Base-by-base conservation (phyloP, 1,140 invertebrate genomes). In the Apocrypta bakeri region DNA sequence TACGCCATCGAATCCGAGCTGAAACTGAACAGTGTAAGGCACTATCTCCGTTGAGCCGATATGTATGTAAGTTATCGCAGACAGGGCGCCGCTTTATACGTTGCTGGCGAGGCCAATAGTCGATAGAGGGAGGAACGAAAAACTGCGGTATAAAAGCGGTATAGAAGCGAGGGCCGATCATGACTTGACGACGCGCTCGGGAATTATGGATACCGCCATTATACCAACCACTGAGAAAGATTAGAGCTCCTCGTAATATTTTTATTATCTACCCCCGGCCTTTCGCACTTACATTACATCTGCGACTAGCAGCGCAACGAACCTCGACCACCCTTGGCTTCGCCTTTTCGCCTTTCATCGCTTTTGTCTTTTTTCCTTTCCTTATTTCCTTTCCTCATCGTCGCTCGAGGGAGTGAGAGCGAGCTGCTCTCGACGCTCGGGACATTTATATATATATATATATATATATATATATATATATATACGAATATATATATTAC, bases 141-240 rank as follows among this genome's bases (percentile, higher is more conserved):
- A 64, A 25, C 72, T 56, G 31, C 17, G 71, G 42, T 21, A 48
- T 72, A 31, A 0, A 17, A 72, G 42, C 61, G 17, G n/a, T n/a
- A n/a, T n/a, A n/a, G n/a, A n/a, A n/a, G 27, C 66, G 1, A n/a
- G 14, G 48, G 6, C 7, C 27, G 77, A 66, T 74, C 71, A 56
- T 80, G 72, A 69, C 42, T 71, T 40, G 75, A 61, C 40, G 82
- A 74, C 78, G n/a, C 63, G 73, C 12, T 25, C 17, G 42, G 63
- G 81, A 83, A 83, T 83, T 83, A 83, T 83, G 81, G 81, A 83
- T 61, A 61, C 81, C 40, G 78, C 81, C 40, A 83, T 83, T 83
- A 82, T 76, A 83, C 63, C 29, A 4, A 29, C 17, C 63, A 1
- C 61, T n/a, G 73, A 68, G 74, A 56, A 78, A 83, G 81, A 83